Evolutionary conservation across 2,888 invertebrate genomes (phyloP), one percentile per base, ranked within the genome.

Genomic region (Steinernema carpocapsae): DNA sequence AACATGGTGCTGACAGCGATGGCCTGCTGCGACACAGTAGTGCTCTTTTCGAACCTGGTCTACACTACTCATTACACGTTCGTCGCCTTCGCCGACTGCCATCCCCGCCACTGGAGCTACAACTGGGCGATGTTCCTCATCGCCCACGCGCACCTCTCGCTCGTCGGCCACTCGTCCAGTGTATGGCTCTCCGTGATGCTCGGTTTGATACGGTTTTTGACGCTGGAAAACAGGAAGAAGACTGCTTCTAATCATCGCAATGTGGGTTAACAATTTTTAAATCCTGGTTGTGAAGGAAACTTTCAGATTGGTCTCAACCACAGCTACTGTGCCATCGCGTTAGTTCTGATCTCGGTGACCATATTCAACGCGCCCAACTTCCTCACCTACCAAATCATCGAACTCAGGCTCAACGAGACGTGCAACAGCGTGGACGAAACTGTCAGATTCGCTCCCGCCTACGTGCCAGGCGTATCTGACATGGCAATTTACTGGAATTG

Each of bases 1-100:
- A 87, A 87, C 73, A 83, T 83, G 83, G 86, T 87, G 7, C 80
- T 87, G 37, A 83, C 83, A 1, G 87, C 85, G 43, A 87, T 87
- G 85, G 86, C 86, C 19, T 83, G 83, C 48, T 87, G 87, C 74
- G 87, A 87, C 73, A 85, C 85, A 0, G 64, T 64, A 29, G 87
- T 87, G 0, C 76, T 86, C 1, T 85, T 85, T 72, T 86, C 85
- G 12, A 87, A 87, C 76, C 78, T 87, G 29, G 79, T 87, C 74
- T 86, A 84, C 78, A 86, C 86, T 0, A 86, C 86, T 1, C 86
- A 86, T 75, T 86, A 82, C 76, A 84, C 83, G 6, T 86, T 86
- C 70, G 85, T 85, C 48, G 85, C 86, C 19, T 86, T 85, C 76
- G 75, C 76, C 29, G 74, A 79, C 56, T 79, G 79, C 46, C 76